phyloP scores from a whole-genome alignment of 2,797 vertebrate species.

The Lepus oiostolus region DNA sequence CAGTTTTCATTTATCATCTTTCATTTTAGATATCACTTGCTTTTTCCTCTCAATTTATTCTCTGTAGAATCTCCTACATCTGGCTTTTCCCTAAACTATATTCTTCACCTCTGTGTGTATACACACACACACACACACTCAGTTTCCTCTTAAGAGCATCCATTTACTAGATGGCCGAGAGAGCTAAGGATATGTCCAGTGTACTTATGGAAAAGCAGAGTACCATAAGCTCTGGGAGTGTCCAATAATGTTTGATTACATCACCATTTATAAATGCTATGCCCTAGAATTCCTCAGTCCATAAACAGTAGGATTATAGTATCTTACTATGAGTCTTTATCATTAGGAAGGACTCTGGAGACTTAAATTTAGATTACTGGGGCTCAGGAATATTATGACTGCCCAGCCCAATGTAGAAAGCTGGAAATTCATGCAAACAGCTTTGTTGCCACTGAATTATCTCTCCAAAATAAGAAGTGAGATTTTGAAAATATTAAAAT shows the following conservation, averaged over 20 bases:
- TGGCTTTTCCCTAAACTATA: neutral
- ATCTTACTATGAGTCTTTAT: neutral
- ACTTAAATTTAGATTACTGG: neutral
- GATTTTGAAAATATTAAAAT: conserved; percentile 12
- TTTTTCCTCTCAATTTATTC: neutral
- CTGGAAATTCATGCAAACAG: neutral
- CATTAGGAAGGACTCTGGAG: neutral
- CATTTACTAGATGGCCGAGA: neutral
- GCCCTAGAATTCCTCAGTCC: neutral
- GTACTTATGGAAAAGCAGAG: neutral
- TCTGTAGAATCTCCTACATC: neutral
- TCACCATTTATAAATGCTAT: neutral
- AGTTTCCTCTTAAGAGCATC: neutral
- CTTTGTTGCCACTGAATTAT: neutral
- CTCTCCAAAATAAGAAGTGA: neutral
- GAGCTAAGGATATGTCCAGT: neutral
- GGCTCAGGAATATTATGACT: neutral
- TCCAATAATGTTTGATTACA: neutral
- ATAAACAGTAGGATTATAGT: neutral
- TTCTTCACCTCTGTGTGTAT: neutral
- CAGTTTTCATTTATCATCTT: conserved; percentile 26
- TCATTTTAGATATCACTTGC: neutral
- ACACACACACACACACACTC: neutral
- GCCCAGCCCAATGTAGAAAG: neutral
- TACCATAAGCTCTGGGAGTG: neutral